Conservation (phyloP, 2,113 vertebrate genomes). For the Antidorcas marsupialis region DNA sequence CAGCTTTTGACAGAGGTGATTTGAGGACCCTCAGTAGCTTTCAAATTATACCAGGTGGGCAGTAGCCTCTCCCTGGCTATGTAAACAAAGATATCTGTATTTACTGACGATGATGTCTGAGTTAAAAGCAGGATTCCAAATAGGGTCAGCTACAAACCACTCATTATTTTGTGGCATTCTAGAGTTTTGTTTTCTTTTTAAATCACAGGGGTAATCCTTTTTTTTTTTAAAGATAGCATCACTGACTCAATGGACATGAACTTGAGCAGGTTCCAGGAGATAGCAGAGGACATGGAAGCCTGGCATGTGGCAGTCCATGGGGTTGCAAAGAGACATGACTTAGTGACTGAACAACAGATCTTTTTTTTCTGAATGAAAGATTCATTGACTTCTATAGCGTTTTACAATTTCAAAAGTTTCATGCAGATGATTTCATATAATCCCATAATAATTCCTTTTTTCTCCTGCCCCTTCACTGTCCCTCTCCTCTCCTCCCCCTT, state of each 20-base stretch:
- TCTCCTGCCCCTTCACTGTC: neutral
- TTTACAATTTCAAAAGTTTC: neutral
- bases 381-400: neutral
- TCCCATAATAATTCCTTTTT: neutral
- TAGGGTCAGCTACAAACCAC: neutral
- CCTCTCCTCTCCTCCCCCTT: neutral
- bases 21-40: neutral
- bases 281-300: neutral
- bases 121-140: conserved; percentile 8
- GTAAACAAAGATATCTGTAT: neutral
- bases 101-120: neutral
- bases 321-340: neutral
- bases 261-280: neutral
- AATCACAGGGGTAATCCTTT: neutral
- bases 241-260: neutral
- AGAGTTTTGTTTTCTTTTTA: neutral
- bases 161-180: neutral
- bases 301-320: neutral
- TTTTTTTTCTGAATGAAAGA: neutral
- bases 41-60: neutral
- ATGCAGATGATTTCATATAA: neutral
- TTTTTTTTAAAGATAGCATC: neutral
- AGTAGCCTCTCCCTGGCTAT: neutral
- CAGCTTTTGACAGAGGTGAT: neutral
- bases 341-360: neutral